Conservation (phyloP, 2,797 vertebrate genomes). For the Pogoniulus pusillus region DNA sequence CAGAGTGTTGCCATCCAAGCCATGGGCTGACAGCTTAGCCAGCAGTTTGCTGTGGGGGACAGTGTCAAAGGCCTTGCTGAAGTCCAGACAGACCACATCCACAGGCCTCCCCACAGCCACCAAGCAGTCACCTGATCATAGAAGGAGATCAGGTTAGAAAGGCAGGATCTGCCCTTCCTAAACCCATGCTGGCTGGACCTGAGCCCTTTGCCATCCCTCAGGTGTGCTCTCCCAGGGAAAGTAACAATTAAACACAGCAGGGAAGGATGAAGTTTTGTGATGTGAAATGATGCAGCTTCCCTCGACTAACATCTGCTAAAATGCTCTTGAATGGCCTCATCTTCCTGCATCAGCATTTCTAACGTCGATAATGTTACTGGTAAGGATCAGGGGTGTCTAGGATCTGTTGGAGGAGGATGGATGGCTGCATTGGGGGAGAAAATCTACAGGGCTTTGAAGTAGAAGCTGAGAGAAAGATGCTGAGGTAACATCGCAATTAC, state of each 20-base stretch:
- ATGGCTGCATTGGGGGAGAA: not conserved
- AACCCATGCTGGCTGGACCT: too few species aligned
- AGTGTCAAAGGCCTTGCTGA: too few species aligned
- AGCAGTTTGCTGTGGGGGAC: too few species aligned
- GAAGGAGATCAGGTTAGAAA: too few species aligned
- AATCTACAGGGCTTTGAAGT: conserved; percentile 21
- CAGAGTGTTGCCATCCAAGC: too few species aligned
- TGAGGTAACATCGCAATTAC: conserved; percentile 2
- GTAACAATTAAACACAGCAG: conserved; percentile 22
- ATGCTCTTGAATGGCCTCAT: not conserved
- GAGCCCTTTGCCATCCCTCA: too few species aligned
- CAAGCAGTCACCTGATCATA: too few species aligned
- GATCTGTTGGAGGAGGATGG: conserved; percentile 17
- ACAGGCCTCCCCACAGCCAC: too few species aligned
- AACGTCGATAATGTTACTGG: conserved; percentile 44
- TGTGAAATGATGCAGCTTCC: conserved; percentile 1
- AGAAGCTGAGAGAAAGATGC: not conserved
- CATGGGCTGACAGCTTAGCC: too few species aligned
- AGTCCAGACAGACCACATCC: too few species aligned
- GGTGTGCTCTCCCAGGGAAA: not conserved
- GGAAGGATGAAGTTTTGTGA: conserved; percentile 15
- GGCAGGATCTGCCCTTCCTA: too few species aligned
- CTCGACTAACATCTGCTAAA: conserved; percentile 35
- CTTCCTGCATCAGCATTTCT: conserved; percentile 32
- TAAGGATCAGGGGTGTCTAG: conserved; percentile 12